A percentile compares a stretch with the other conserved stretches of the same genome.
phyloP scores from a whole-genome alignment of 2,113 vertebrate species.

The Callipepla squamata region DNA sequence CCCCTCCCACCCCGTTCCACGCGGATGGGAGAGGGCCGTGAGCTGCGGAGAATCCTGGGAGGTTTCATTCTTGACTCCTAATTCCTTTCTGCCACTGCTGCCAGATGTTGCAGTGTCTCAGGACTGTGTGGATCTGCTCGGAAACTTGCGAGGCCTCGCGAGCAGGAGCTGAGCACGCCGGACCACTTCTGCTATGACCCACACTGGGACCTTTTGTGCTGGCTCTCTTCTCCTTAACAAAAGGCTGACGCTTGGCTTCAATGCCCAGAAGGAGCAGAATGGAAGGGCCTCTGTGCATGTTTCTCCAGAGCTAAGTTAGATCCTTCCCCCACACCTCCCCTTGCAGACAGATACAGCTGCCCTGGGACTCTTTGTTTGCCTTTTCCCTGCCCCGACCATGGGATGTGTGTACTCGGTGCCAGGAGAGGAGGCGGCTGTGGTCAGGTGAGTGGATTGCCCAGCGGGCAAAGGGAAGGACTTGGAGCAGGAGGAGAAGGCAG shows the following conservation, averaged over 20 bases:
- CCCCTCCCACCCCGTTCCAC: slow-evolving; percentile 70
- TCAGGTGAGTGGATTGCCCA: slow-evolving; percentile 83
- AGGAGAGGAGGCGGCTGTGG: slow-evolving; percentile 76
- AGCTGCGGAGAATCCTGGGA: slow-evolving; percentile 79
- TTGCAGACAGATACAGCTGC: not conserved
- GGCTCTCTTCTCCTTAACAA: slow-evolving; percentile 52
- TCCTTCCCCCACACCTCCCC: not conserved
- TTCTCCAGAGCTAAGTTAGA: slow-evolving; percentile 34
- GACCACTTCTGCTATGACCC: slow-evolving; percentile 43
- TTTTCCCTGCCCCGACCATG: slow-evolving; percentile 71
- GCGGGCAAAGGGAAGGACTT: rapidly evolving
- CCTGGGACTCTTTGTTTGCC: slow-evolving; percentile 49
- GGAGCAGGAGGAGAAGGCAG: not conserved
- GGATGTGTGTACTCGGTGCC: slow-evolving; percentile 89
- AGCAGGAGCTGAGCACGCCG: not conserved
- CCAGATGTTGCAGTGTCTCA: slow-evolving; percentile 85
- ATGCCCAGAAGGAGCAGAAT: slow-evolving; percentile 22
- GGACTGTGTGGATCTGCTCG: slow-evolving; percentile 30
- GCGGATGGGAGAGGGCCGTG: slow-evolving; percentile 66
- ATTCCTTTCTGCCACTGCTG: slow-evolving; percentile 75
- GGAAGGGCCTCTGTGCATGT: not conserved
- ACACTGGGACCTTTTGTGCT: slow-evolving; percentile 41
- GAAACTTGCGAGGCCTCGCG: slow-evolving; percentile 12
- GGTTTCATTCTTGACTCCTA: slow-evolving; percentile 71
- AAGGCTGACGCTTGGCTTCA: slow-evolving; percentile 45